Evolutionary conservation across 2,113 vertebrate species (phyloP).

Genomic region (Oenanthe melanoleuca): DNA sequence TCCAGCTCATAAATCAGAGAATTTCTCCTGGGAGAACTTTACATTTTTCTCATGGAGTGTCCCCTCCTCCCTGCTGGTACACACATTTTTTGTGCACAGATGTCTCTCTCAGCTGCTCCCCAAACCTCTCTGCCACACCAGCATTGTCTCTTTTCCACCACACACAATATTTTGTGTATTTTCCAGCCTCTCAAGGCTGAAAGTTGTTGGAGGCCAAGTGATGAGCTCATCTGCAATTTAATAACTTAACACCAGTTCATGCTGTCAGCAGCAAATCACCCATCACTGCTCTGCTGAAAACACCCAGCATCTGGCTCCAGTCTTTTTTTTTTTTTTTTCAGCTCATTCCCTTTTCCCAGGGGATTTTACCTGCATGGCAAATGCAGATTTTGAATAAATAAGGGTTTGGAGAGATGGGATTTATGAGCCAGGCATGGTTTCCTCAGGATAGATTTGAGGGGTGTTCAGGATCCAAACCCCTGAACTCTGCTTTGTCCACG

Average conservation of each 20-base stretch:
- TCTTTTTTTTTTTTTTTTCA: background rate
- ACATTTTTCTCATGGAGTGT: background rate
- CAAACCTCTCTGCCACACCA: constrained; percentile 14
- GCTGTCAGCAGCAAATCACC: constrained; percentile 38
- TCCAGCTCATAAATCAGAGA: background rate
- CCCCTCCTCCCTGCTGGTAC: background rate
- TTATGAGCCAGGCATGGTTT: background rate
- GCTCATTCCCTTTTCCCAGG: background rate
- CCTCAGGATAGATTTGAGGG: background rate
- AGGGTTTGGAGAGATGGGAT: background rate
- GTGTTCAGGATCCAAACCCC: background rate
- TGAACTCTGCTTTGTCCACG: accelerated
- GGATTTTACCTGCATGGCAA: background rate
- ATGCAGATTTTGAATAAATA: background rate
- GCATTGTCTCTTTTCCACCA: background rate
- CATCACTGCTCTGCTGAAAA: background rate
- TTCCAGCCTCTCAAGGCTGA: constrained; percentile 16
- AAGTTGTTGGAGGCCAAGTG: background rate
- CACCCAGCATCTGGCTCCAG: constrained; percentile 20
- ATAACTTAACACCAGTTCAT: constrained; percentile 13
- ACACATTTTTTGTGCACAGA: background rate
- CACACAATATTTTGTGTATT: background rate
- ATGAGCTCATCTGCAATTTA: constrained; percentile 58
- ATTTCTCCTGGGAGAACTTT: background rate
- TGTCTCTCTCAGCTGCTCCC: constrained; percentile 39